A percentile compares a stretch with the other conserved stretches of the same genome.
Conservation (phyloP, 2,888 invertebrate species). For the Ormyrus thymus region DNA sequence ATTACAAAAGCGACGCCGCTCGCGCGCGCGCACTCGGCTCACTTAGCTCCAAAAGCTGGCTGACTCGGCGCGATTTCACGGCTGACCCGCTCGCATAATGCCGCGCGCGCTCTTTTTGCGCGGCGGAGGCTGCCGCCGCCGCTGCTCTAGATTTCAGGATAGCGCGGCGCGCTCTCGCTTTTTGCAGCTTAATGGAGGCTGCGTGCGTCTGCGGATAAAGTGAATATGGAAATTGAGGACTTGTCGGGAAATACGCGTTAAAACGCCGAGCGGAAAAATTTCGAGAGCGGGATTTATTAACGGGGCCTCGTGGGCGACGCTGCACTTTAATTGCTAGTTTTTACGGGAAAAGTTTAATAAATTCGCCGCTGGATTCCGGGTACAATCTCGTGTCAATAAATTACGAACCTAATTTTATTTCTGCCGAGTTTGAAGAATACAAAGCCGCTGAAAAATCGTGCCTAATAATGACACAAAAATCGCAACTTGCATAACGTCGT, state of each 20-base stretch:
- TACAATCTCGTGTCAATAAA: neutral
- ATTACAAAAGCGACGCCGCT: conserved; percentile 38
- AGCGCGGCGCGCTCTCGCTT: neutral
- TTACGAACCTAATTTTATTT: neutral
- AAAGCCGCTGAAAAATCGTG: conserved; percentile 2
- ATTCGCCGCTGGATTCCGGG: neutral
- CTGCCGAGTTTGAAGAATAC: neutral
- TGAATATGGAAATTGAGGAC: neutral
- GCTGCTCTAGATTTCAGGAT: too few species aligned
- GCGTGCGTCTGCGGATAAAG: too few species aligned
- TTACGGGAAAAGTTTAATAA: neutral
- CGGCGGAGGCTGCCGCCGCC: too few species aligned
- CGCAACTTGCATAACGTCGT: conserved; percentile 25
- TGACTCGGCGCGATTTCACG: conserved; percentile 26
- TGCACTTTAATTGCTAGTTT: neutral
- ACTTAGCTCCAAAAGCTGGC: conserved; percentile 30
- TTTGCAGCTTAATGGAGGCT: neutral
- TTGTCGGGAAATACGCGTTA: neutral
- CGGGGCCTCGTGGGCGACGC: neutral
- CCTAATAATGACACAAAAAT: conserved; percentile 36
- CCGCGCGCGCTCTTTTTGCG: conserved; percentile 2
- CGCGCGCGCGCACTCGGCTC: conserved; percentile 20
- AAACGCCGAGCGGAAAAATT: too few species aligned
- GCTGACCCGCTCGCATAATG: conserved; percentile 48
- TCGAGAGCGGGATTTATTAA: neutral